These are phyloP conservation scores for Clinocottus analis DNA, from an alignment of 2,113 vertebrate species.

Conservation along the genomic window DNA sequence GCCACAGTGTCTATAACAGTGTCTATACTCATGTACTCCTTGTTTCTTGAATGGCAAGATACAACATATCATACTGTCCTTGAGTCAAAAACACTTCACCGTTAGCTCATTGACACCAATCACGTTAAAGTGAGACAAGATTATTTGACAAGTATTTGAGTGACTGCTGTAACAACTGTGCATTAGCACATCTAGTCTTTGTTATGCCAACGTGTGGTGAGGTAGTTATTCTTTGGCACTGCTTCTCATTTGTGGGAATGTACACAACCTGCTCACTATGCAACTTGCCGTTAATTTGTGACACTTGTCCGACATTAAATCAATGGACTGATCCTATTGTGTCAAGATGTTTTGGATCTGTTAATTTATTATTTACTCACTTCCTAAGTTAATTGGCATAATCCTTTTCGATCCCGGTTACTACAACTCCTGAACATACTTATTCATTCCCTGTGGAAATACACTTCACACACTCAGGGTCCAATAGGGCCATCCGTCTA, in stretches of 20 bases:
- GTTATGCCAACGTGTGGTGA: slow-evolving; percentile 43
- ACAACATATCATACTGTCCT: slow-evolving; percentile 20
- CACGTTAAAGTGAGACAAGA: slow-evolving; percentile 29
- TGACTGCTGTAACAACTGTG: slow-evolving; percentile 53
- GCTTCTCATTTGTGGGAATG: slow-evolving; percentile 40
- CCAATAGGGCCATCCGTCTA: neutral
- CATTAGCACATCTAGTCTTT: slow-evolving; percentile 56
- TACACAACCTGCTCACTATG: slow-evolving; percentile 6
- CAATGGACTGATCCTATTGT: slow-evolving; percentile 4
- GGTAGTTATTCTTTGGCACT: slow-evolving; percentile 42
- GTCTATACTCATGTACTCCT: slow-evolving; percentile 13
- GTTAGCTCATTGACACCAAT: slow-evolving; percentile 49
- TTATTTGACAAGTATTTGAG: slow-evolving; percentile 20
- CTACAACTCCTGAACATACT: slow-evolving; percentile 3
- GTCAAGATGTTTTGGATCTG: slow-evolving; percentile 19
- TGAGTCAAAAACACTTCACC: slow-evolving; percentile 5
- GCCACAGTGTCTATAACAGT: slow-evolving; percentile 9
- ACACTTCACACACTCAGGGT: slow-evolving; percentile 11
- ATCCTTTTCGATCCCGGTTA: slow-evolving; percentile 10
- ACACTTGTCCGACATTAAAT: slow-evolving; percentile 55
- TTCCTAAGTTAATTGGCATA: neutral
- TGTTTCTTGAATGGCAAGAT: slow-evolving; percentile 56
- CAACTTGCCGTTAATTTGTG: slow-evolving; percentile 59
- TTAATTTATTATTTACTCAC: slow-evolving; percentile 32
- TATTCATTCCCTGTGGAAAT: slow-evolving; percentile 15